Base-by-base conservation (phyloP, 1,140 invertebrate species). In the Zaprionus lachaisei region DNA sequence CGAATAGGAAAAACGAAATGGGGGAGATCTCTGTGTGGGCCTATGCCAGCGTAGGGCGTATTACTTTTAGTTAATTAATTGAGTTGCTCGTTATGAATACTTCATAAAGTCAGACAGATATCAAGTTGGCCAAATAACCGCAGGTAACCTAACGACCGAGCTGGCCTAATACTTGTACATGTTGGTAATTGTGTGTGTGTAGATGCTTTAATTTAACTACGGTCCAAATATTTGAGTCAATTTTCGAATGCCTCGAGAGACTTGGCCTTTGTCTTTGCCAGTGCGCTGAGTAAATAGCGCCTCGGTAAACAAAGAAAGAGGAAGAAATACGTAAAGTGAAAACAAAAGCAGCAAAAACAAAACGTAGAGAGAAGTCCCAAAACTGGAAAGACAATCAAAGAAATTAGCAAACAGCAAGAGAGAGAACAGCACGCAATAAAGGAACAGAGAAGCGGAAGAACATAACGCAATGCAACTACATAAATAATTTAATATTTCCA, bases 401-500 rank as follows among this genome's bases (percentile, higher is more conserved):
- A 90, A 91, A 90, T 90, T 90, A 90, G 86, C 85, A 90, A 90
- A 90, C 79, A 90, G 72, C 82, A 47, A 47, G 41, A 9, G 7
- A 73, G 71, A 71, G 71, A 72, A 79, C 57, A 79, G 79, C 81
- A 74, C 74, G 72, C 77, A 80, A 80, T 60, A 72, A 89, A 87
- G 77, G 65, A 62, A 79, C 28, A 63, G 62, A 79, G 47, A 57
- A 72, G 79, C 62, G 80, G 69, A 89, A 71, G 84, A 78, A 78
- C 81, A 87, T 89, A 90, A 89, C 76, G 85, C 85, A 89, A 84
- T 90, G 85, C 85, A 90, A 80, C 85, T 89, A 85, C 78, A 90
- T 90, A 90, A 90, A 90, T 90, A 90, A 90, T 90, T 91, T 83
- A 90, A 90, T 90, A 85, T 90, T 89, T 90, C 82, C 85, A 90